Conservation (phyloP, 2,888 invertebrate species). For the Gonocerus acuteangulatus region DNA sequence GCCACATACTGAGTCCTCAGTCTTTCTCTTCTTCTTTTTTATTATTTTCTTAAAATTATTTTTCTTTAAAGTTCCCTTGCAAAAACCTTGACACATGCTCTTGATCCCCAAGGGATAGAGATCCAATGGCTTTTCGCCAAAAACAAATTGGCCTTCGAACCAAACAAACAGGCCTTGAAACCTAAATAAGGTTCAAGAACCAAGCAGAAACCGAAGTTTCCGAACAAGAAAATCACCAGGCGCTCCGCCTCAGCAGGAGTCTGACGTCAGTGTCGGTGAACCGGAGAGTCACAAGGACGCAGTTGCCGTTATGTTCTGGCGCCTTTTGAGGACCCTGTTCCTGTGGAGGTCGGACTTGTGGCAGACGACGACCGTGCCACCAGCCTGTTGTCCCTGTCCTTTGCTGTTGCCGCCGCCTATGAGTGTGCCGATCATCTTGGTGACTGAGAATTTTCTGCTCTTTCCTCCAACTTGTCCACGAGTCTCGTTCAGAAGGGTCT, state of each 20-base stretch:
- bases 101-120: too few species aligned
- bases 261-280: background rate
- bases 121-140: too few species aligned
- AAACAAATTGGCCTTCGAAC: too few species aligned
- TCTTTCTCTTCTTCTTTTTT: too few species aligned
- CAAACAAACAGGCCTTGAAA: too few species aligned
- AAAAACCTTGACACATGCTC: too few species aligned
- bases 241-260: slow-evolving; percentile 11
- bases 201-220: too few species aligned
- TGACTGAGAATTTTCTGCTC: slow-evolving; percentile 62
- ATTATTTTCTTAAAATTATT: too few species aligned
- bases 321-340: slow-evolving; percentile 50
- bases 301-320: slow-evolving; percentile 53
- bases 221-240: too few species aligned
- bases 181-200: too few species aligned
- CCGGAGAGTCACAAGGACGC: slow-evolving; percentile 56
- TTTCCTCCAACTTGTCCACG: slow-evolving; percentile 45
- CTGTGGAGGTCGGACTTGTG: slow-evolving; percentile 54
- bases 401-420: slow-evolving; percentile 52
- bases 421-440: slow-evolving; percentile 69
- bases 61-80: too few species aligned
- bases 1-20: too few species aligned
- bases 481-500: slow-evolving; percentile 59
- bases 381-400: slow-evolving; percentile 45
- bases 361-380: slow-evolving; percentile 54